A percentile compares a stretch with the other conserved stretches of the same genome.
These are phyloP conservation scores for Perizoma flavofasciatum DNA, from an alignment of 2,888 invertebrate genomes.

Conservation along the genomic window DNA sequence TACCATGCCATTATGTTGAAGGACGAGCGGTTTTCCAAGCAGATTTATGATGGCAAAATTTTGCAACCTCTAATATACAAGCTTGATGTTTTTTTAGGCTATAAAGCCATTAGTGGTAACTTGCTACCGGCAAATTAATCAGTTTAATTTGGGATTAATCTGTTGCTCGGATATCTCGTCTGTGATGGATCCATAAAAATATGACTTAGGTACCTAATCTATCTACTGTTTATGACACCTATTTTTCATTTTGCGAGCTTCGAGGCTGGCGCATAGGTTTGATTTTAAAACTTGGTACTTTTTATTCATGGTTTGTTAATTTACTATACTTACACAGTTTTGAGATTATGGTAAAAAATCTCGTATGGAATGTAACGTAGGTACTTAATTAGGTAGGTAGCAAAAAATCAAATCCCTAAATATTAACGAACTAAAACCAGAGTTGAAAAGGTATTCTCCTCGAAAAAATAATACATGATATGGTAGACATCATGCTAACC, in stretches of 20 bases:
- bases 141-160: conserved; percentile 16
- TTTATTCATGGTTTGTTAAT: conserved; percentile 25
- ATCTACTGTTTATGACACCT: conserved; percentile 10
- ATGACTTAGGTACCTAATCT: not conserved
- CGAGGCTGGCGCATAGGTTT: conserved; percentile 5
- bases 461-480: no score
- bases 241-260: conserved; percentile 14
- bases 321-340: conserved; percentile 14
- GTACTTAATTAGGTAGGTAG: no score
- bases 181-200: conserved; percentile 7
- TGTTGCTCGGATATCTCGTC: conserved; percentile 5
- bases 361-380: conserved; percentile 7
- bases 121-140: conserved; percentile 24
- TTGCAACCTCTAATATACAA: conserved; percentile 19
- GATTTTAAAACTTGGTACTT: conserved; percentile 23
- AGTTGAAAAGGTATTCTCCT: not conserved
- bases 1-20: conserved; percentile 29
- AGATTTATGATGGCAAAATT: conserved; percentile 23
- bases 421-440: not conserved
- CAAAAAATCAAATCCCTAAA: not conserved
- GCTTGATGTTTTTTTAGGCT: conserved; percentile 7
- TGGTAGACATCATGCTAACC: not conserved
- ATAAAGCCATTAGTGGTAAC: conserved; percentile 24
- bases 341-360: conserved; percentile 19
- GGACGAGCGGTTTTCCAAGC: conserved; percentile 28